Evolutionary conservation across 1,140 invertebrate genomes (phyloP).

Genomic region (Philaenus spumarius): DNA sequence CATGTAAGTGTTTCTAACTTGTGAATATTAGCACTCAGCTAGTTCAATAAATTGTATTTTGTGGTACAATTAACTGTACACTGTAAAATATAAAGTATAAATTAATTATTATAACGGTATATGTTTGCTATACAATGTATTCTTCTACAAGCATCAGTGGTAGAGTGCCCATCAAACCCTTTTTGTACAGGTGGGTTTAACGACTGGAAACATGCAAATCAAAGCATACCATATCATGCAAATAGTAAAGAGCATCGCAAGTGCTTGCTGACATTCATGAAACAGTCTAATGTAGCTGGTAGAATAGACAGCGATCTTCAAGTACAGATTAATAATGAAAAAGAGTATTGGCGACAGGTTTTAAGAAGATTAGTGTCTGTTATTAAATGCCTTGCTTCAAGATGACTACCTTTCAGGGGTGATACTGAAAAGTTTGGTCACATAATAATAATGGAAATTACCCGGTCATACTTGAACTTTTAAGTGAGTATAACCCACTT

Average conservation of each 20-base stretch:
- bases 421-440: no score
- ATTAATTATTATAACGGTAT: no score
- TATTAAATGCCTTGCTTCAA: slow-evolving; percentile 2
- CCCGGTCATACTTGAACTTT: neutral
- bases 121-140: no score
- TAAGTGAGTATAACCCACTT: no score
- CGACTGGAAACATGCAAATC: slow-evolving; percentile 3
- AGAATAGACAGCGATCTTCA: slow-evolving; percentile 1
- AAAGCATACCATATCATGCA: neutral
- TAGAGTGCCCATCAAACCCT: neutral
- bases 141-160: no score
- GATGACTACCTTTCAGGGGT: slow-evolving; percentile 2
- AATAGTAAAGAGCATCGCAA: slow-evolving; percentile 3
- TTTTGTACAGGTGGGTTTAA: neutral
- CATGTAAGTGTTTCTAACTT: no score
- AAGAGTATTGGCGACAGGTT: neutral
- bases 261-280: neutral
- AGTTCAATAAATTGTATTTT: no score
- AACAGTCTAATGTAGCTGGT: neutral
- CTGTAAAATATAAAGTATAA: no score
- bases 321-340: neutral
- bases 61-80: no score
- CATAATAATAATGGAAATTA: neutral
- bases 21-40: no score
- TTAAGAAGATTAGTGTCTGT: slow-evolving; percentile 7